phyloP scores from a whole-genome alignment of 2,888 invertebrate species.

The Aspidapion aeneum region DNA sequence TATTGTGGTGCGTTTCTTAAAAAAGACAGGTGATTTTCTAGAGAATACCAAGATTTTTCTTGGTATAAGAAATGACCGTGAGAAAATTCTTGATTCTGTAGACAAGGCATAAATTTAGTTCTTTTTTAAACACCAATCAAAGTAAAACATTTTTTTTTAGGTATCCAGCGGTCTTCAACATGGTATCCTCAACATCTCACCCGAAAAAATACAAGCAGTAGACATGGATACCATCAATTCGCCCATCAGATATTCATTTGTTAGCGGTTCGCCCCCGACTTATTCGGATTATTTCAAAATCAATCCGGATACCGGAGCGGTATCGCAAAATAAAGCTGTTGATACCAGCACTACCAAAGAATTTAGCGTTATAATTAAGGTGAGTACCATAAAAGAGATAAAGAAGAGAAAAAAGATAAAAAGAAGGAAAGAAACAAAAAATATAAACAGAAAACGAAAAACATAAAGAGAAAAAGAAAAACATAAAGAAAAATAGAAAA shows the following conservation, averaged over 20 bases:
- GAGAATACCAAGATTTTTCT: too few relatives aligned
- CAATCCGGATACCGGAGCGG: constrained; percentile 73
- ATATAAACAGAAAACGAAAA: too few relatives aligned
- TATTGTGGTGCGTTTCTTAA: too few relatives aligned
- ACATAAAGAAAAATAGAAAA: too few relatives aligned
- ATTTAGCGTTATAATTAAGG: constrained; percentile 79
- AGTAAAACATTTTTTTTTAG: too few relatives aligned
- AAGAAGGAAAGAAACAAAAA: too few relatives aligned
- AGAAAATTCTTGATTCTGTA: too few relatives aligned
- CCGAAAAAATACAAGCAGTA: constrained; percentile 86
- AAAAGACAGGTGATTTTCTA: too few relatives aligned
- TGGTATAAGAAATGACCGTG: too few relatives aligned
- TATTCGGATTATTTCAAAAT: constrained; percentile 82
- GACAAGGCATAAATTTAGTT: too few relatives aligned
- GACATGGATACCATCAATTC: constrained; percentile 88
- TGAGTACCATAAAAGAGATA: constrained; percentile 42
- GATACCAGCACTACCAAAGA: constrained; percentile 75
- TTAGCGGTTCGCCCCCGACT: constrained; percentile 73
- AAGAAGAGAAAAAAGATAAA: neutral
- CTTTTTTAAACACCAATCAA: too few relatives aligned
- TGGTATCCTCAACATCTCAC: constrained; percentile 77
- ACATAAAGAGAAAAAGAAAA: too few relatives aligned
- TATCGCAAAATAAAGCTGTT: constrained; percentile 76
- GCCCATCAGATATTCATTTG: constrained; percentile 76
- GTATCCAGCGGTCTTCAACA: constrained; percentile 79